Evolutionary conservation across 2,113 vertebrate genomes (phyloP), one percentile per base, ranked within the genome.

Genomic region (Tachuris rubrigastra): DNA sequence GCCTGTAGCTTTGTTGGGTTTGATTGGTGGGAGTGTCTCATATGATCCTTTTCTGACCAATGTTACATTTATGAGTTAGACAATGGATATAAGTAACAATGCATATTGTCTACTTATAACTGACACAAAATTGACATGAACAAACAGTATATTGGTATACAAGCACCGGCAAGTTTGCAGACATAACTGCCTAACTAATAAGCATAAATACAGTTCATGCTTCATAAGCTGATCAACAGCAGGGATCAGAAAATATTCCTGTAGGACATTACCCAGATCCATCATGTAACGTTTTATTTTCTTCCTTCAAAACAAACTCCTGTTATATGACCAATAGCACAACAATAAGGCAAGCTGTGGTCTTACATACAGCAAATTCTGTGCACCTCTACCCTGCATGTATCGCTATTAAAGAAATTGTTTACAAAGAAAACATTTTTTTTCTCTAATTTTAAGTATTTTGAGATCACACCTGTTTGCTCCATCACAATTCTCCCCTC

Each of bases 291-390:
- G 10, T 31, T 85, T 42, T 44, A 25, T 37, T 76, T 81, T 44
- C 20, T 37, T 87, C 33, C 30, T 89, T 63, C 2, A 6, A 59
- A 93, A 56, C 39, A 68, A 82, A 44, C 22, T 82, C 30, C 28
- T 65, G 8, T 17, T 46, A 59, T 10, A 66, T 14, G 39, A 71
- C 13, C 33, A 52, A 21, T 0, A 81, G 46, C 28, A 80, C 1
- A 3, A 35, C 28, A 67, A 16, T 50, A 59, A 84, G 58, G 13
- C 12, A 67, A 53, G 19, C 12, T 81, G 46, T 33, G 13, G 28
- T 68, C 39, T 20, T 39, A 18, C 0, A 0, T 37, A 30, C 10
- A 24, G 56, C 17, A 82, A 39, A 27, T 60, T 66, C n/a, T 63
- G 23, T 35, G 39, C 7, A 31, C 31, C 66, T 69, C 46, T 41